Base-by-base conservation (phyloP, 2,888 invertebrate species). In the Spodoptera picta region DNA sequence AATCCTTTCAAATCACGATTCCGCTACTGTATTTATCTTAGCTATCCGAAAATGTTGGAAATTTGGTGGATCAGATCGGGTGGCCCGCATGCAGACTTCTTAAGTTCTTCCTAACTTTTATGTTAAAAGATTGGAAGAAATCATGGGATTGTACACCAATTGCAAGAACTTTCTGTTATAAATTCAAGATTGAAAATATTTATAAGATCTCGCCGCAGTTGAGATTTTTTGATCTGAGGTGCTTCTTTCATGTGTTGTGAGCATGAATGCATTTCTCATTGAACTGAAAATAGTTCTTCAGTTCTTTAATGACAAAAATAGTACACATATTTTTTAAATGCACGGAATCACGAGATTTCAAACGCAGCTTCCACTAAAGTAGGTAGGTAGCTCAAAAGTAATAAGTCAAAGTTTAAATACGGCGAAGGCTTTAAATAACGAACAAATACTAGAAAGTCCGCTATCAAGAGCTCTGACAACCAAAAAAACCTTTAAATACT, bases 11-110 rank as follows among this genome's bases (percentile, higher is more conserved):
- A 81, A 77, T 79, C 76, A 72, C 67, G 49, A 27, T 52, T 51
- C 60, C 63, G 53, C 83, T 81, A 83, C 81, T 74, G 80, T 90
- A 86, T 92, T 90, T 91, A 85, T 88, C 83, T 89, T 86, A 72
- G 78, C 82, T 73, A 85, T 84, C 79, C 81, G 82, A 89, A 90
- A 89, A 86, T 90, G 87, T 89, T 89, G 70, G 60, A 77, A 87
- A 88, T 82, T 90, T 86, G 73, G 80, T 80, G 83, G 85, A 89
- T 86, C 85, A 84, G 77, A 80, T 67, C 80, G 83, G 84, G 80
- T 71, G 44, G 88, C 92, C 92, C 92, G 93, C 92, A 94, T 93
- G 84, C 81, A 82, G 80, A 83, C 79, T 79, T 75, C 78, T 75
- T 69, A 65, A 83, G 79, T 79, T 75, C 78, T 75, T 69, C 65